Percentiles rank a stretch among this genome's conserved stretches.
These are phyloP conservation scores for Tenebrosternarchus preto DNA, from an alignment of 2,113 vertebrate species.

Conservation along the genomic window DNA sequence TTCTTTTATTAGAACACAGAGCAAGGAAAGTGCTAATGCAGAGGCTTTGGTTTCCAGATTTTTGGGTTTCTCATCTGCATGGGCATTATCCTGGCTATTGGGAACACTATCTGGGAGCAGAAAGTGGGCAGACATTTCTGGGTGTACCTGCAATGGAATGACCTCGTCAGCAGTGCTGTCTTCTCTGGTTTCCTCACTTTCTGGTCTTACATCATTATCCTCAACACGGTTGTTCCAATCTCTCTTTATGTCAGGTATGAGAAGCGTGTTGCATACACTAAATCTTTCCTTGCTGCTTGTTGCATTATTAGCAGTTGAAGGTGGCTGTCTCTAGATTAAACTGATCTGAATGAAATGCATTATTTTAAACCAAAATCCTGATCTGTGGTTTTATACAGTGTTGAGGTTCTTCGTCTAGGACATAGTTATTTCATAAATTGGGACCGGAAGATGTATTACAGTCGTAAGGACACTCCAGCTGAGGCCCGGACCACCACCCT, in stretches of 20 bases:
- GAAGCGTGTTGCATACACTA: neutral
- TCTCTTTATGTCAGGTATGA: conserved; percentile 81
- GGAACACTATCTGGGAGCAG: conserved; percentile 78
- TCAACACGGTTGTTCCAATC: conserved; percentile 80
- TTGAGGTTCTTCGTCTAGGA: conserved; percentile 76
- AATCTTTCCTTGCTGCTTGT: neutral
- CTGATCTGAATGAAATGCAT: neutral
- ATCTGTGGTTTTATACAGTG: conserved; percentile 47
- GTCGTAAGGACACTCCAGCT: conserved; percentile 62
- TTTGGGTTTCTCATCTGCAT: conserved; percentile 78
- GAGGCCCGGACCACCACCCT: conserved; percentile 73
- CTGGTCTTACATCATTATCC: conserved; percentile 82
- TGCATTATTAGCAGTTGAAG: neutral
- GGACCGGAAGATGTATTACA: conserved; percentile 73
- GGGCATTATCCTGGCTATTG: conserved; percentile 75
- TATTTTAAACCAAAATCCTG: neutral
- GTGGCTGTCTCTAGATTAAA: too few relatives aligned
- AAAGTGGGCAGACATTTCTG: conserved; percentile 68
- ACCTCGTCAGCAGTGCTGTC: conserved; percentile 61
- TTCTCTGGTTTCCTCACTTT: conserved; percentile 80
- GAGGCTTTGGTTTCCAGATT: conserved; percentile 66
- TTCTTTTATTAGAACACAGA: neutral
- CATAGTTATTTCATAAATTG: conserved; percentile 78
- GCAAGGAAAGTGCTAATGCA: conserved; percentile 3
- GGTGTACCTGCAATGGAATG: conserved; percentile 67